These are phyloP conservation scores for Glaucopsyche alexis DNA, from an alignment of 2,888 invertebrate genomes.

Conservation along the genomic window DNA sequence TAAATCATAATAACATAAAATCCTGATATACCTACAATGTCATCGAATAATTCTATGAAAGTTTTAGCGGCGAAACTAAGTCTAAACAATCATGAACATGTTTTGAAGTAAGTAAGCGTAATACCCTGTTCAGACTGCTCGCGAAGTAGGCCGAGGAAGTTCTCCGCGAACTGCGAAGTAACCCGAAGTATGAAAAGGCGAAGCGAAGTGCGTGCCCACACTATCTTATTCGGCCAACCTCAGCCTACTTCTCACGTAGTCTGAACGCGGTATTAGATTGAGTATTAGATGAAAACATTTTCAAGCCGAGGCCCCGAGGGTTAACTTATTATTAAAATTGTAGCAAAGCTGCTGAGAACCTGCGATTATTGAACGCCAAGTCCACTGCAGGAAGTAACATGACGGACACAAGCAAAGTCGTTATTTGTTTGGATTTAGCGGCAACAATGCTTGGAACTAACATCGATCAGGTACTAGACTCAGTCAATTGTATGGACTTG, in stretches of 20 bases:
- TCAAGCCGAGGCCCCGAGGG: background rate
- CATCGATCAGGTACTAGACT: constrained; percentile 72
- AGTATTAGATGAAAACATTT: constrained; percentile 28
- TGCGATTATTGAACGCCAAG: constrained; percentile 72
- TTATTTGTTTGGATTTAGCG: constrained; percentile 82
- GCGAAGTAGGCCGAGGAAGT: too few species aligned
- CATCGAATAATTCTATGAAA: constrained; percentile 56
- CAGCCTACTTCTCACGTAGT: too few species aligned
- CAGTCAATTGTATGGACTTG: too few species aligned
- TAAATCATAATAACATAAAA: background rate
- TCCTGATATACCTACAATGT: constrained; percentile 45
- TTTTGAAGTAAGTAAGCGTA: constrained; percentile 54
- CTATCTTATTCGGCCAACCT: too few species aligned
- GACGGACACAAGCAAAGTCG: constrained; percentile 80
- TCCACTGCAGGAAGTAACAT: constrained; percentile 64
- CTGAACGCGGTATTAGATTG: too few species aligned
- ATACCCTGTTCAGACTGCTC: too few species aligned
- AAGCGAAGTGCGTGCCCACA: too few species aligned
- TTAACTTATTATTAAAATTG: constrained; percentile 37
- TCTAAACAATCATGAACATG: constrained; percentile 61
- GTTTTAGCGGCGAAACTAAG: constrained; percentile 66
- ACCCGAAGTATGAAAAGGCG: too few species aligned
- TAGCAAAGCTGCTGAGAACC: constrained; percentile 79
- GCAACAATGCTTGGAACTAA: constrained; percentile 68
- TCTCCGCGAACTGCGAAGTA: too few species aligned